A percentile compares a stretch with the other conserved stretches of the same genome.
Conservation (phyloP, 1,140 invertebrate genomes). For the Euwallacea fornicatus region DNA sequence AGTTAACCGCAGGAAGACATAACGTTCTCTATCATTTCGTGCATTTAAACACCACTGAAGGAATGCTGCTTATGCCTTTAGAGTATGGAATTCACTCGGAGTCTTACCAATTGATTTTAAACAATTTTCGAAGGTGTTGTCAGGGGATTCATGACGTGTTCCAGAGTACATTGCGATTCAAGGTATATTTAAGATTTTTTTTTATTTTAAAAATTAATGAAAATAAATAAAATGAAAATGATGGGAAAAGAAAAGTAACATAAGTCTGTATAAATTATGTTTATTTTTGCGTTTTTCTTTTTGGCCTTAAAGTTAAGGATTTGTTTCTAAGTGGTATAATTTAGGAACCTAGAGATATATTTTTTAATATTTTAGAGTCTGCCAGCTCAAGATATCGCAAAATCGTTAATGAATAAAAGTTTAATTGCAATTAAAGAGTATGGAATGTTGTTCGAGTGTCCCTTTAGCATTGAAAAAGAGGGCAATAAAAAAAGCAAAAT, state of each 20-base stretch:
- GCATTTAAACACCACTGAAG: slow-evolving; percentile 66
- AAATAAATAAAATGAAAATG: not conserved
- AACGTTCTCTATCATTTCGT: slow-evolving; percentile 71
- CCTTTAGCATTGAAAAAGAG: slow-evolving; percentile 40
- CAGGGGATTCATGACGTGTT: slow-evolving; percentile 70
- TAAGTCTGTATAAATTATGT: no score
- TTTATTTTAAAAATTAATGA: no score
- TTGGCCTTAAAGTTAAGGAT: no score
- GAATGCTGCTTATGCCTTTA: slow-evolving; percentile 65
- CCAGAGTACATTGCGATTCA: slow-evolving; percentile 67
- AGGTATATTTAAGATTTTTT: slow-evolving; percentile 52
- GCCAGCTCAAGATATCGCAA: slow-evolving; percentile 60
- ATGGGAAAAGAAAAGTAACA: no score
- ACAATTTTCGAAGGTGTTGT: slow-evolving; percentile 67
- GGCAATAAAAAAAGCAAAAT: slow-evolving; percentile 46
- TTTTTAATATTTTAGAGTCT: slow-evolving; percentile 55
- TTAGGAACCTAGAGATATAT: no score
- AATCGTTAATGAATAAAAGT: slow-evolving; percentile 66
- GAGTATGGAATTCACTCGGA: slow-evolving; percentile 55
- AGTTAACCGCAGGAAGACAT: slow-evolving; percentile 65
- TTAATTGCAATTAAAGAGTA: slow-evolving; percentile 77
- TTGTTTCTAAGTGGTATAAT: no score
- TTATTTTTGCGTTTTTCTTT: no score
- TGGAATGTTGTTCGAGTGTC: slow-evolving; percentile 65
- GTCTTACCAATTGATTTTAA: slow-evolving; percentile 61